Conservation (phyloP, 1,140 invertebrate genomes). For the Drosophila busckii region DNA sequence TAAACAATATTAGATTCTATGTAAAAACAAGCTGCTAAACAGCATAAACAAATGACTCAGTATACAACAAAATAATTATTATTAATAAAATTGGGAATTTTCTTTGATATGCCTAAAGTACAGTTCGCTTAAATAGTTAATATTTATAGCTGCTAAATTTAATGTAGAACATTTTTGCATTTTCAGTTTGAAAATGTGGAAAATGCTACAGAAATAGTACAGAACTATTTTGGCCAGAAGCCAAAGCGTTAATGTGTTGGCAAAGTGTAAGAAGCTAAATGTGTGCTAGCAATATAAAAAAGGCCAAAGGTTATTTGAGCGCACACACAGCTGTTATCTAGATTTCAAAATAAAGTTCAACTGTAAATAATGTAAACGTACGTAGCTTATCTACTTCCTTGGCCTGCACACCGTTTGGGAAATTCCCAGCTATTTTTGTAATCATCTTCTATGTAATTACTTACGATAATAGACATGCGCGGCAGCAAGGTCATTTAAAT, state of each 20-base stretch:
- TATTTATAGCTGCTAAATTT: not conserved
- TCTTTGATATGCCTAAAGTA: slow-evolving; percentile 18
- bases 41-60: no score
- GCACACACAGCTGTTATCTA: no score
- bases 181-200: slow-evolving; percentile 23
- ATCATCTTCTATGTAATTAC: not conserved
- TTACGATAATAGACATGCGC: not conserved
- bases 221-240: slow-evolving; percentile 4
- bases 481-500: not conserved
- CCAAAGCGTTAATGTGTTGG: slow-evolving; percentile 25
- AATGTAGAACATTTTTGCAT: slow-evolving; percentile 8
- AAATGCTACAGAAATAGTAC: slow-evolving; percentile 29
- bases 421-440: slow-evolving; percentile 41
- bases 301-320: no score
- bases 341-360: no score
- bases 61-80: no score
- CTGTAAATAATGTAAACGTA: not conserved
- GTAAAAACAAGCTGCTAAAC: no score
- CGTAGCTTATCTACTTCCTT: not conserved
- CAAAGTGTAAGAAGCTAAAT: no score
- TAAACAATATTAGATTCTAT: no score
- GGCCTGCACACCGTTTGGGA: slow-evolving; percentile 6
- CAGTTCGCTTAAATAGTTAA: not conserved
- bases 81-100: no score
- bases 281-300: no score